These are phyloP conservation scores for Cranoglanis bouderius DNA, from an alignment of 2,113 vertebrate species.

Conservation along the genomic window DNA sequence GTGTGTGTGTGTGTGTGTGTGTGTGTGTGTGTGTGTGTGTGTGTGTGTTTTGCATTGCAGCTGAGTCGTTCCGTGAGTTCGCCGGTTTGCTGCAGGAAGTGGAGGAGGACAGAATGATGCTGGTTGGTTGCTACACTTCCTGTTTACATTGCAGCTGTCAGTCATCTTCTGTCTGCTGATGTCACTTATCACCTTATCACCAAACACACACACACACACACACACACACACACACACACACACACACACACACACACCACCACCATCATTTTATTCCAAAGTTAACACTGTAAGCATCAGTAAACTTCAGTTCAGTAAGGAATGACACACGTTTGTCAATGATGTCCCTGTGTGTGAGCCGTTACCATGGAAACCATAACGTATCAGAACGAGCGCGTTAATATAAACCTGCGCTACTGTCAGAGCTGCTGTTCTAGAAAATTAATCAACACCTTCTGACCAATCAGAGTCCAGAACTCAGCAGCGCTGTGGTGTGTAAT, in stretches of 20 bases:
- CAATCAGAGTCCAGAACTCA: neutral
- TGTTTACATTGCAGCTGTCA: conserved; percentile 2
- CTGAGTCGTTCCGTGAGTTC: conserved; percentile 96
- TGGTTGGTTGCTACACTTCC: conserved; percentile 78
- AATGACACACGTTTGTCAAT: neutral
- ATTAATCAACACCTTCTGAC: neutral
- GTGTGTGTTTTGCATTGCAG: conserved; percentile 63
- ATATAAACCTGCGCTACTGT: neutral
- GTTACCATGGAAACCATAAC: neutral
- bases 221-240: conserved; percentile 16
- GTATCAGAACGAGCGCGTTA: neutral
- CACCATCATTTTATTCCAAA: neutral
- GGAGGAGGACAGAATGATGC: conserved; percentile 94
- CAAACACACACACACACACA: conserved; percentile 11
- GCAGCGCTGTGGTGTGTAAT: neutral
- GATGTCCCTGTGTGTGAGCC: neutral
- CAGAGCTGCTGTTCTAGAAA: neutral
- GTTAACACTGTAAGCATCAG: neutral
- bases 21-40: conserved; percentile 20
- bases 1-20: conserved; percentile 8
- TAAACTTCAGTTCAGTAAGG: neutral
- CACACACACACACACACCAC: conserved; percentile 23
- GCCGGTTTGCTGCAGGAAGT: conserved; percentile 91
- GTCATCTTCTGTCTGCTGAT: conserved; percentile 5
- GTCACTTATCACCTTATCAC: conserved; percentile 5